Evolutionary conservation across 2,888 invertebrate species (phyloP).

Genomic region (Hyppa rectilinea): DNA sequence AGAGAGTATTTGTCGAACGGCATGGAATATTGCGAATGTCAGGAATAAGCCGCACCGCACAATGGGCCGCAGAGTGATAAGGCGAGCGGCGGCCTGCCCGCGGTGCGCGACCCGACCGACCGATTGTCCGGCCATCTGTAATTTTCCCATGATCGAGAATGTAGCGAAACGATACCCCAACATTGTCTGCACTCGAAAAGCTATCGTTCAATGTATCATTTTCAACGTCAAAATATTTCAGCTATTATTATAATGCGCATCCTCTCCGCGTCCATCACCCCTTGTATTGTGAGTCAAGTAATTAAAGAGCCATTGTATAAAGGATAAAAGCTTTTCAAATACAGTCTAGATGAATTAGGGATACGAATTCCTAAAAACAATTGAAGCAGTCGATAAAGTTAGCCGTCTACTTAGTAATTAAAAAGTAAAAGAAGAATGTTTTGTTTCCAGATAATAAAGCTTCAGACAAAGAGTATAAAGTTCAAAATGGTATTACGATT

Average conservation of each 20-base stretch:
- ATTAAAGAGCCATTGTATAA: constrained; percentile 56
- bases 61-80: constrained; percentile 81
- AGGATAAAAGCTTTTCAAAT: constrained; percentile 61
- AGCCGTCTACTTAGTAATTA: constrained; percentile 83
- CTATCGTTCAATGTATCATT: constrained; percentile 73
- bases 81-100: constrained; percentile 64
- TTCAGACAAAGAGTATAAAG: constrained; percentile 76
- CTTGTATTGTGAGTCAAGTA: constrained; percentile 35
- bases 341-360: constrained; percentile 67
- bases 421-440: constrained; percentile 80
- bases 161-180: constrained; percentile 75
- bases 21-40: constrained; percentile 83
- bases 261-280: constrained; percentile 28
- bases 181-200: constrained; percentile 71
- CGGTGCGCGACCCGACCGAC: constrained; percentile 66
- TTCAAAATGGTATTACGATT: constrained; percentile 77
- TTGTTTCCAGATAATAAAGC: constrained; percentile 77
- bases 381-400: constrained; percentile 75
- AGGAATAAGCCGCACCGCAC: constrained; percentile 76
- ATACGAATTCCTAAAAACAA: constrained; percentile 74
- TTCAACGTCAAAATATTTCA: constrained; percentile 50
- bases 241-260: constrained; percentile 42
- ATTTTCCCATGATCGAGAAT: constrained; percentile 85
- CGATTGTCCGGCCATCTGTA: constrained; percentile 80
- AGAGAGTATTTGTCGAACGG: constrained; percentile 79